Evolutionary conservation across 2,113 vertebrate species (phyloP).

Genomic region (Cyanoramphus novaezelandiae): DNA sequence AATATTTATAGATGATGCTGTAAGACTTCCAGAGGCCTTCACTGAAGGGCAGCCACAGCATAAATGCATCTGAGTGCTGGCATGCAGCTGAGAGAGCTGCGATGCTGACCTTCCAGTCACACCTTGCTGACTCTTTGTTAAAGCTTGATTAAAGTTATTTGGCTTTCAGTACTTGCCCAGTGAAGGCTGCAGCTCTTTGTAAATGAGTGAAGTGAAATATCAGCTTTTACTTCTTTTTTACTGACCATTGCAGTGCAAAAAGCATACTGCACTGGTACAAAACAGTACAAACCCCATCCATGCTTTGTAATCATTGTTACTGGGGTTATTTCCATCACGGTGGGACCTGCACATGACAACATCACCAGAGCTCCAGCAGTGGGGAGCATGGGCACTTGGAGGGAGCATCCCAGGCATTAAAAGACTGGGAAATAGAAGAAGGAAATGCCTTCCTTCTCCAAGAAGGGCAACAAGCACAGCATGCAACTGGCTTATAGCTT

Average conservation of each 20-base stretch:
- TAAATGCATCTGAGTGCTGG: not conserved
- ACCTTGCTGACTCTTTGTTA: not conserved
- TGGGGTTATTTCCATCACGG: not conserved
- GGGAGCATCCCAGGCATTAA: not conserved
- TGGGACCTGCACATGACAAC: not conserved
- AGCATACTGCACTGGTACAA: not conserved
- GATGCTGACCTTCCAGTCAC: not conserved
- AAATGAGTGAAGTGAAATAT: not conserved
- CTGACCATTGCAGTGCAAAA: not conserved
- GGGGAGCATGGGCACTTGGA: not conserved
- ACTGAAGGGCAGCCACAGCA: not conserved
- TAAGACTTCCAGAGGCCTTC: not conserved
- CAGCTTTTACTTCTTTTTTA: not conserved
- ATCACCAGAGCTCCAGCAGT: not conserved
- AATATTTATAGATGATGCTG: constrained; percentile 12
- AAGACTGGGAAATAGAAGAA: not conserved
- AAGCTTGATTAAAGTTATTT: not conserved
- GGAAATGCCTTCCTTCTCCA: not conserved
- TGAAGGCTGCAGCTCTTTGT: not conserved
- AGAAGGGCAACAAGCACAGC: not conserved
- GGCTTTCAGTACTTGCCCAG: not conserved
- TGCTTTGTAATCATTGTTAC: not conserved
- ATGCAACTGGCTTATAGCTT: not conserved
- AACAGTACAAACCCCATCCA: not conserved
- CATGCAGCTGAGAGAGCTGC: not conserved